Evolutionary conservation across 2,888 invertebrate genomes (phyloP).

Genomic region (Chrysotoxum bicinctum): DNA sequence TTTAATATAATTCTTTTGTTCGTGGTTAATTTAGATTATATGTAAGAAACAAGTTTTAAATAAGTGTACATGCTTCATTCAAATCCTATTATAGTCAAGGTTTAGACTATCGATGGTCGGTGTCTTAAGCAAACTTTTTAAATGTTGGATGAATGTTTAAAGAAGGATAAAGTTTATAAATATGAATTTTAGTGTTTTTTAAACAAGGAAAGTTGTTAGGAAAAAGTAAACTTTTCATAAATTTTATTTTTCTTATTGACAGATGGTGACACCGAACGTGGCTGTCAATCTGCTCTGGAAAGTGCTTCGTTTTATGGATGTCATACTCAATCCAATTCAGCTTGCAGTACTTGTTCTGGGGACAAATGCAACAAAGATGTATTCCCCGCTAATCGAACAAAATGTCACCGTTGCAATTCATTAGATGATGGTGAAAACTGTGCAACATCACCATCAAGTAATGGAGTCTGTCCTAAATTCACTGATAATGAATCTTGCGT

Average conservation of each 20-base stretch:
- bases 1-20: no score
- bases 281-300: constrained; percentile 75
- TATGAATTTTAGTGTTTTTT: no score
- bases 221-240: no score
- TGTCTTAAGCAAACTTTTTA: no score
- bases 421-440: constrained; percentile 71
- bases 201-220: no score
- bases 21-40: no score
- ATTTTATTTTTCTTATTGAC: constrained; percentile 4
- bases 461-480: constrained; percentile 76
- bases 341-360: constrained; percentile 76
- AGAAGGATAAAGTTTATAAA: no score
- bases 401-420: constrained; percentile 78
- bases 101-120: no score
- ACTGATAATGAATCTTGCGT: constrained; percentile 76
- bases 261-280: constrained; percentile 77
- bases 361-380: constrained; percentile 77
- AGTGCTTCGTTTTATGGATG: constrained; percentile 75
- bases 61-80: no score
- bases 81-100: no score
- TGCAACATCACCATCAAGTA: constrained; percentile 74
- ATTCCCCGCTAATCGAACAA: constrained; percentile 75
- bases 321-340: constrained; percentile 71
- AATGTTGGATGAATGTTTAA: no score
- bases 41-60: no score